Evolutionary conservation across 1,140 invertebrate species (phyloP).

Genomic region (Antheraea pernyi): DNA sequence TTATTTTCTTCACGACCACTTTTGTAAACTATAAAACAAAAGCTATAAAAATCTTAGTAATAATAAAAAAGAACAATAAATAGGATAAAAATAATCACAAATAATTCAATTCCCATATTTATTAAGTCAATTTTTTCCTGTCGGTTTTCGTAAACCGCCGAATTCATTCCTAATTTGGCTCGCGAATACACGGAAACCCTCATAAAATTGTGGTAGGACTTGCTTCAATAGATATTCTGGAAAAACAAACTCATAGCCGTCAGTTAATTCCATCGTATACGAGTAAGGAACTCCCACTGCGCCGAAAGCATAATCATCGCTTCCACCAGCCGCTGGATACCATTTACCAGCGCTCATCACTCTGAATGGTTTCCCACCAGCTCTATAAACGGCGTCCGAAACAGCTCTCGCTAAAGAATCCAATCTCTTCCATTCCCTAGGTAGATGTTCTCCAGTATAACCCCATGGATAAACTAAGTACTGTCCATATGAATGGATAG

Average conservation of each 20-base stretch:
- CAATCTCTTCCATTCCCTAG: slow-evolving; percentile 55
- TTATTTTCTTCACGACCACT: neutral
- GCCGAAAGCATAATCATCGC: slow-evolving; percentile 86
- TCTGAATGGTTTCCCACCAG: slow-evolving; percentile 73
- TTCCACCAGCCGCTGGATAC: slow-evolving; percentile 83
- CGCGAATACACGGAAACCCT: slow-evolving; percentile 61
- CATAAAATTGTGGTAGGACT: slow-evolving; percentile 57
- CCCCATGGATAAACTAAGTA: slow-evolving; percentile 82
- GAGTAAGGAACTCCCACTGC: slow-evolving; percentile 82
- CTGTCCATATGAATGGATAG: slow-evolving; percentile 85
- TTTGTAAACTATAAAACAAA: neutral
- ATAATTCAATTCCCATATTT: neutral
- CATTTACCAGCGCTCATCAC: slow-evolving; percentile 77
- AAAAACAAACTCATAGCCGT: slow-evolving; percentile 66
- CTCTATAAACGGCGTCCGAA: slow-evolving; percentile 59
- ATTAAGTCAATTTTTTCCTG: neutral
- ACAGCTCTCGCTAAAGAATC: slow-evolving; percentile 53
- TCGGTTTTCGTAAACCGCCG: slow-evolving; percentile 35
- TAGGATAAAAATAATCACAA: neutral
- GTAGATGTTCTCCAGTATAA: slow-evolving; percentile 69
- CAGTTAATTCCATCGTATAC: slow-evolving; percentile 84
- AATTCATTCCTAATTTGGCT: slow-evolving; percentile 58
- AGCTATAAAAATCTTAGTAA: neutral
- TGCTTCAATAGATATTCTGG: slow-evolving; percentile 46
- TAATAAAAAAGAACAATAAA: neutral